Evolutionary conservation across 2,113 vertebrate species (phyloP).

Genomic region (Sarotherodon lohbergeri): DNA sequence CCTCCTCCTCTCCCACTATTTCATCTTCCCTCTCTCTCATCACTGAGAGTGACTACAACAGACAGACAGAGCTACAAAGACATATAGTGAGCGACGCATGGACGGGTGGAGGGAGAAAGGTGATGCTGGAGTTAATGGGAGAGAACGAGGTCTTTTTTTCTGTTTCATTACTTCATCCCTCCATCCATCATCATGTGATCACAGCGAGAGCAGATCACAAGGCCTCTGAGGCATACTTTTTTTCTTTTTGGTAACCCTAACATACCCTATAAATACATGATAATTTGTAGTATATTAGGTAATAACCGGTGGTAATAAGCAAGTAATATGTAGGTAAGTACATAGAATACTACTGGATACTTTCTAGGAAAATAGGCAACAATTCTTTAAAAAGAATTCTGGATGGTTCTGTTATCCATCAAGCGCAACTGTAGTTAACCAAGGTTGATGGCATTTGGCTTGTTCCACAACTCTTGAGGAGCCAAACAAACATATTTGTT

Average conservation of each 20-base stretch:
- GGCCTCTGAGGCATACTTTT: conserved; percentile 25
- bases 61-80: conserved; percentile 26
- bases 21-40: conserved; percentile 21
- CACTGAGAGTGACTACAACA: neutral
- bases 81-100: neutral
- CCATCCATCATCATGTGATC: conserved; percentile 63
- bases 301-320: neutral
- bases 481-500: neutral
- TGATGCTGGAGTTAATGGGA: conserved; percentile 46
- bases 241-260: neutral
- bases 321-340: neutral
- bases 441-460: neutral
- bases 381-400: neutral
- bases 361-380: neutral
- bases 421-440: neutral
- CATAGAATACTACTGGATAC: neutral
- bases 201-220: conserved; percentile 36
- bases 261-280: neutral
- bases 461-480: neutral
- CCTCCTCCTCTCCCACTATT: neutral
- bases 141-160: conserved; percentile 36
- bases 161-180: conserved; percentile 32
- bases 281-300: neutral
- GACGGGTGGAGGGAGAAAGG: neutral
- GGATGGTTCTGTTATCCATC: neutral